Conservation (phyloP, 1,140 invertebrate genomes). For the Leptonema lineaticorne region DNA sequence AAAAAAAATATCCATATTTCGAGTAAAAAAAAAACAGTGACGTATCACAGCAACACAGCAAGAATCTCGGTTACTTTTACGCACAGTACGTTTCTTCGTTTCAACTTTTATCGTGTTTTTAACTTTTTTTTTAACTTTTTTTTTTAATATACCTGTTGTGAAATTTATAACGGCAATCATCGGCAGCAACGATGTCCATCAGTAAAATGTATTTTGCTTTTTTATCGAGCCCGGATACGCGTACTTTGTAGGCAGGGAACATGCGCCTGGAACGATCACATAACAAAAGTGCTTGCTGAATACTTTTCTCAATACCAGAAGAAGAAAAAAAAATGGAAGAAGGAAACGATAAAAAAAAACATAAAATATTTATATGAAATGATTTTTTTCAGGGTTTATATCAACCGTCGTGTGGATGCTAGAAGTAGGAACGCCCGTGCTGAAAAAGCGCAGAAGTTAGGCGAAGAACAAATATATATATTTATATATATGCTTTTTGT, state of each 20-base stretch:
- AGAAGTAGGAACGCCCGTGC: slow-evolving; percentile 17
- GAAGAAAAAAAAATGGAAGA: slow-evolving; percentile 10
- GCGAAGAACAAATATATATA: too few relatives aligned
- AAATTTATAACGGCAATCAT: slow-evolving; percentile 94
- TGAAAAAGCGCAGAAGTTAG: slow-evolving; percentile 17
- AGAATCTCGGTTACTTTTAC: too few relatives aligned
- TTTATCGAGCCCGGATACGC: slow-evolving; percentile 89
- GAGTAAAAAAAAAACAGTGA: too few relatives aligned
- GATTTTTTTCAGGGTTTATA: not conserved
- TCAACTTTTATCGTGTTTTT: slow-evolving; percentile 15
- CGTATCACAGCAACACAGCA: too few relatives aligned
- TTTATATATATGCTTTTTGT: too few relatives aligned
- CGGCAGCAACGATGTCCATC: slow-evolving; percentile 90
- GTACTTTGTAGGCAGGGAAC: slow-evolving; percentile 91
- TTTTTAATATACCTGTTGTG: slow-evolving; percentile 74
- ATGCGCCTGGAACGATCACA: slow-evolving; percentile 76
- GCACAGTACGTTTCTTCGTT: slow-evolving; percentile 25
- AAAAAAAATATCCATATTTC: too few relatives aligned
- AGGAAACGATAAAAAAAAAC: slow-evolving; percentile 18
- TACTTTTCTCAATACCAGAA: slow-evolving; percentile 21
- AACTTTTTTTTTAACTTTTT: slow-evolving; percentile 9
- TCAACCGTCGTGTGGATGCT: slow-evolving; percentile 21
- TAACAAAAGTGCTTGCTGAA: slow-evolving; percentile 52
- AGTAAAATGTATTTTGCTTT: slow-evolving; percentile 93
- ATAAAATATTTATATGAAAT: slow-evolving; percentile 27